Percentiles rank a stretch among this genome's conserved stretches.
Conservation (phyloP, 2,797 vertebrate genomes). For the Holocentrus rufus region DNA sequence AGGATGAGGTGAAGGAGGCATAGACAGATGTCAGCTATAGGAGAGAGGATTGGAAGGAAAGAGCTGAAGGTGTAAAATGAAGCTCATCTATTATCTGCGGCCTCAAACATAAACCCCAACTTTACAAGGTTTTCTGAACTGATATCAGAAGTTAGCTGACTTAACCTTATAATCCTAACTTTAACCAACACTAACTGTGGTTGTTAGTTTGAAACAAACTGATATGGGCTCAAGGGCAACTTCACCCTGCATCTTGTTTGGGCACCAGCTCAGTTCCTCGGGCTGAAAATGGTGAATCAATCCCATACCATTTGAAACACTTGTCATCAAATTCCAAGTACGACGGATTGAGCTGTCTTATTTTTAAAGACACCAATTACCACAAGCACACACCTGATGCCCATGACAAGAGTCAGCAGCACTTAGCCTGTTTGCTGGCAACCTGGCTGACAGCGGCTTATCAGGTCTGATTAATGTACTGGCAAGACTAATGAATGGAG, state of each 20-base stretch:
- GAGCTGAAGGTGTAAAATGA: neutral
- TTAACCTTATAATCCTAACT: too few species aligned
- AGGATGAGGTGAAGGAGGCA: neutral
- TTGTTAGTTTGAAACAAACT: too few species aligned
- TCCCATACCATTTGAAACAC: neutral
- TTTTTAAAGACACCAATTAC: slow-evolving; percentile 53
- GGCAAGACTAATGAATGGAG: slow-evolving; percentile 15
- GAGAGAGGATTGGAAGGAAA: neutral
- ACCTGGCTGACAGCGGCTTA: slow-evolving; percentile 40
- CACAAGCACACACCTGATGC: neutral
- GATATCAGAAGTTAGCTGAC: too few species aligned
- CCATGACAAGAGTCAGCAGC: slow-evolving; percentile 28
- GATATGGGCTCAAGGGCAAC: too few species aligned
- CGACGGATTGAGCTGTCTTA: slow-evolving; percentile 3
- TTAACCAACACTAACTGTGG: too few species aligned
- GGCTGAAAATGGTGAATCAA: slow-evolving; percentile 13
- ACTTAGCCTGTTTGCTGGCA: slow-evolving; percentile 36
- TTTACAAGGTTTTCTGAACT: too few species aligned
- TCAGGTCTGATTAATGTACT: slow-evolving; percentile 39
- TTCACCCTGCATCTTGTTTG: too few species aligned
- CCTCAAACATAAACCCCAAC: too few species aligned
- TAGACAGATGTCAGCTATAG: neutral
- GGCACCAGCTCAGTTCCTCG: neutral
- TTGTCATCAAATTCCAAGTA: too few species aligned
- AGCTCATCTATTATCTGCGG: too few species aligned